Percentiles rank a stretch among this genome's conserved stretches.
Conservation (phyloP, 2,113 vertebrate genomes). For the Perca flavescens region DNA sequence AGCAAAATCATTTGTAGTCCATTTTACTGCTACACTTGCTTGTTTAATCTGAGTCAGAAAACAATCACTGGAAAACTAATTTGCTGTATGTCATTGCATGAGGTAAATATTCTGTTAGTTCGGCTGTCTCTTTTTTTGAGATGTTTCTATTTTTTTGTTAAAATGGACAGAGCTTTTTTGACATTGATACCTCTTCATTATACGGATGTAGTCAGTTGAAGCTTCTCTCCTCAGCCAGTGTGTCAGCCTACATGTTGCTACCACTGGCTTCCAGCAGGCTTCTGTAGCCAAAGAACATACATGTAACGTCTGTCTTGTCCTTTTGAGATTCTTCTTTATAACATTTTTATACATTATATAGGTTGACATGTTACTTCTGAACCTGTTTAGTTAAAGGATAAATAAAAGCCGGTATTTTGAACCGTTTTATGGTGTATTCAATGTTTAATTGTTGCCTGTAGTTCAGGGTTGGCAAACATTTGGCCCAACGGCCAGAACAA, state of each 20-base stretch:
- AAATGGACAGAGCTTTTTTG: slow-evolving; percentile 65
- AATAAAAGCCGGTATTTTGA: slow-evolving; percentile 78
- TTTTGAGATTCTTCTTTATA: slow-evolving; percentile 57
- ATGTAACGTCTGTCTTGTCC: slow-evolving; percentile 60
- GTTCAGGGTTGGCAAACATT: no score
- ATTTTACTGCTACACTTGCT: slow-evolving; percentile 29
- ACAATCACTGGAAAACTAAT: slow-evolving; percentile 68
- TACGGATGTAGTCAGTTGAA: slow-evolving; percentile 67
- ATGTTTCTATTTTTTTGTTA: slow-evolving; percentile 45
- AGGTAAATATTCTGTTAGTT: slow-evolving; percentile 49
- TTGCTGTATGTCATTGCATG: slow-evolving; percentile 60
- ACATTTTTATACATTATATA: slow-evolving; percentile 70
- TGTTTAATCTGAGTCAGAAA: slow-evolving; percentile 53
- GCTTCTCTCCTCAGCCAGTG: slow-evolving; percentile 82
- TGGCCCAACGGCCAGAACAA: no score
- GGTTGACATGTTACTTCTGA: slow-evolving; percentile 59
- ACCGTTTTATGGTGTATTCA: not conserved
- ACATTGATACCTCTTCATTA: slow-evolving; percentile 90
- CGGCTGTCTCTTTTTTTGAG: slow-evolving; percentile 46
- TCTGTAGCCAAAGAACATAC: slow-evolving; percentile 94
- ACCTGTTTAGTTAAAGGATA: slow-evolving; percentile 65
- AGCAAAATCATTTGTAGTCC: slow-evolving; percentile 36
- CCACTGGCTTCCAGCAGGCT: slow-evolving; percentile 84
- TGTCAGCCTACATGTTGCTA: slow-evolving; percentile 81
- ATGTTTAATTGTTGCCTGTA: not conserved